Percentiles rank a stretch among this genome's conserved stretches.
Evolutionary conservation across 2,888 invertebrate genomes (phyloP).

Genomic region (Drosophila rubida): DNA sequence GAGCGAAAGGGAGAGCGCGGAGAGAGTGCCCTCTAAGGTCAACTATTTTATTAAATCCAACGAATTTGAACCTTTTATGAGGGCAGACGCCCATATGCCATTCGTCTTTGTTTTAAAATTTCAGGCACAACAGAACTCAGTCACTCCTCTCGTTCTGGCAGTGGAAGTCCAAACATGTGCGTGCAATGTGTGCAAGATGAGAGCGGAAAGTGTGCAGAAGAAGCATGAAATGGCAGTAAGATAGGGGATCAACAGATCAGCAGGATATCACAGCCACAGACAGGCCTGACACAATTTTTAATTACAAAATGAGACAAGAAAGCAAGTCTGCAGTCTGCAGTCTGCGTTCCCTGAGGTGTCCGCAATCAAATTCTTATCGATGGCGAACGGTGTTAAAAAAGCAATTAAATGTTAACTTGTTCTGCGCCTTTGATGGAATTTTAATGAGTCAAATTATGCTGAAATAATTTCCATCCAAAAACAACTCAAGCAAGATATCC

Average conservation of each 20-base stretch:
- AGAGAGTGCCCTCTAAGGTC: slow-evolving; percentile 41
- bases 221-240: background rate
- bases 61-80: slow-evolving; percentile 74
- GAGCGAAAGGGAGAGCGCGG: background rate
- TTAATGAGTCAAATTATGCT: slow-evolving; percentile 71
- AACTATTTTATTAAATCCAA: slow-evolving; percentile 64
- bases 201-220: background rate
- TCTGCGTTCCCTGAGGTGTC: background rate
- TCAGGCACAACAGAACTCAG: slow-evolving; percentile 1
- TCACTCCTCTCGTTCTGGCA: background rate
- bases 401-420: slow-evolving; percentile 55
- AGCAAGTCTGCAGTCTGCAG: background rate
- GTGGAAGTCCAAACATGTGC: slow-evolving; percentile 70
- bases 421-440: slow-evolving; percentile 62
- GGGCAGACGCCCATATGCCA: slow-evolving; percentile 62
- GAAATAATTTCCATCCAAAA: slow-evolving; percentile 49
- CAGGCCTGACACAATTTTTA: slow-evolving; percentile 23
- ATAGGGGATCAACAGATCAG: slow-evolving; percentile 44
- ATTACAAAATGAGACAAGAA: slow-evolving; percentile 27
- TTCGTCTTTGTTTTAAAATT: slow-evolving; percentile 48
- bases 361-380: slow-evolving; percentile 53
- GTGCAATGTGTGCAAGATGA: slow-evolving; percentile 59
- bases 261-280: slow-evolving; percentile 40
- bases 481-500: slow-evolving; percentile 10
- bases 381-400: slow-evolving; percentile 36